Evolutionary conservation across 1,140 invertebrate genomes (phyloP).

Genomic region (Parapsyche elsis): DNA sequence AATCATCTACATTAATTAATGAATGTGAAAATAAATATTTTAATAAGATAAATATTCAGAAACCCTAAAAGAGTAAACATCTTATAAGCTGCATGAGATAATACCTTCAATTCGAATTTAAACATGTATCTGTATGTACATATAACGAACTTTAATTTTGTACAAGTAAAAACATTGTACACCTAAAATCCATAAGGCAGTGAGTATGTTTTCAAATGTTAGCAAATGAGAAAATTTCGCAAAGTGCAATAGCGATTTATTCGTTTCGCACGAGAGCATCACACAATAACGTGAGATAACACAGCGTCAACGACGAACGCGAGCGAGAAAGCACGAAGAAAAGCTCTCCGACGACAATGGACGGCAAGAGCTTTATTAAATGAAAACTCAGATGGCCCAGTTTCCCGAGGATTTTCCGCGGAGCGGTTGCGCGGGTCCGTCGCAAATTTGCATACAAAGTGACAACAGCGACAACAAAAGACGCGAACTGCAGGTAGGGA

Average conservation of each 20-base stretch:
- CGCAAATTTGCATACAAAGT: conserved; percentile 30
- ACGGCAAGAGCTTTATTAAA: conserved; percentile 31
- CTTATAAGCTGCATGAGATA: neutral
- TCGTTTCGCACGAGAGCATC: neutral
- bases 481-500: no score
- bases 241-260: neutral
- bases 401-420: conserved; percentile 13
- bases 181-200: no score
- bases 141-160: no score
- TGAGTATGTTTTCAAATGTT: neutral
- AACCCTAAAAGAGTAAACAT: no score
- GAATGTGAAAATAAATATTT: no score
- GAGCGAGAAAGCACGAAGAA: neutral
- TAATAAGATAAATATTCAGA: no score
- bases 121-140: no score
- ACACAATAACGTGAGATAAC: neutral
- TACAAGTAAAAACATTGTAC: no score
- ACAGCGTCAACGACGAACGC: neutral
- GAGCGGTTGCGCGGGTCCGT: neutral
- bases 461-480: neutral
- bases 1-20: no score
- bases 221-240: neutral
- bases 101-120: no score
- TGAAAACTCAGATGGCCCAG: conserved; percentile 29
- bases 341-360: neutral